A percentile compares a stretch with the other conserved stretches of the same genome.
These are phyloP conservation scores for Plebejus melissa DNA, from an alignment of 2,888 invertebrate species.

Conservation along the genomic window DNA sequence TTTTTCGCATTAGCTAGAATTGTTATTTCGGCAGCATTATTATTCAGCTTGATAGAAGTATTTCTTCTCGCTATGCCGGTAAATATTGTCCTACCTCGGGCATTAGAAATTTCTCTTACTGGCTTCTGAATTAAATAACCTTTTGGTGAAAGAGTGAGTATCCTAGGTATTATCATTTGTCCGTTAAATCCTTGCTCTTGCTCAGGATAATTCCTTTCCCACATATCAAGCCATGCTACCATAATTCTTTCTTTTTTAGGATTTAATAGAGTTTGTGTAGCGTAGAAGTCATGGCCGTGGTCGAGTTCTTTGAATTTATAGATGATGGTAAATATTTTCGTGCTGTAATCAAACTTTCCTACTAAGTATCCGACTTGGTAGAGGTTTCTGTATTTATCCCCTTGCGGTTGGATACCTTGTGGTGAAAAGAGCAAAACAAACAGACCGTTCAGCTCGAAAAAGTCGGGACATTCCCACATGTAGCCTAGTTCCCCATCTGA, in stretches of 20 bases:
- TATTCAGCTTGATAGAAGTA: neutral
- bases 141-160: slow-evolving; percentile 42
- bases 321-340: slow-evolving; percentile 42
- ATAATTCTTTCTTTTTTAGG: slow-evolving; percentile 45
- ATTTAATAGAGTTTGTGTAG: slow-evolving; percentile 54
- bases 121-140: slow-evolving; percentile 46
- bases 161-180: slow-evolving; percentile 53
- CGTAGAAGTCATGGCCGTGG: slow-evolving; percentile 61
- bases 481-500: slow-evolving; percentile 54
- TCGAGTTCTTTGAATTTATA: slow-evolving; percentile 52
- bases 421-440: slow-evolving; percentile 59
- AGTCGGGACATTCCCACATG: slow-evolving; percentile 72
- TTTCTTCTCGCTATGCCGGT: neutral
- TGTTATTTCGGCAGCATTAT: slow-evolving; percentile 25
- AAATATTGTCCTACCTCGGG: slow-evolving; percentile 20
- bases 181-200: slow-evolving; percentile 55
- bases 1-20: neutral
- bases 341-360: slow-evolving; percentile 54
- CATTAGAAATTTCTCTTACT: slow-evolving; percentile 39
- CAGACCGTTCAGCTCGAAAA: slow-evolving; percentile 56
- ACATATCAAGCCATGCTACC: slow-evolving; percentile 62
- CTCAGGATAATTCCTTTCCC: slow-evolving; percentile 57
- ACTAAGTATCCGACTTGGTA: slow-evolving; percentile 59
- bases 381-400: slow-evolving; percentile 51
- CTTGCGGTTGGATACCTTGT: slow-evolving; percentile 52